phyloP scores from a whole-genome alignment of 2,113 vertebrate genomes.

The Podarcis muralis region DNA sequence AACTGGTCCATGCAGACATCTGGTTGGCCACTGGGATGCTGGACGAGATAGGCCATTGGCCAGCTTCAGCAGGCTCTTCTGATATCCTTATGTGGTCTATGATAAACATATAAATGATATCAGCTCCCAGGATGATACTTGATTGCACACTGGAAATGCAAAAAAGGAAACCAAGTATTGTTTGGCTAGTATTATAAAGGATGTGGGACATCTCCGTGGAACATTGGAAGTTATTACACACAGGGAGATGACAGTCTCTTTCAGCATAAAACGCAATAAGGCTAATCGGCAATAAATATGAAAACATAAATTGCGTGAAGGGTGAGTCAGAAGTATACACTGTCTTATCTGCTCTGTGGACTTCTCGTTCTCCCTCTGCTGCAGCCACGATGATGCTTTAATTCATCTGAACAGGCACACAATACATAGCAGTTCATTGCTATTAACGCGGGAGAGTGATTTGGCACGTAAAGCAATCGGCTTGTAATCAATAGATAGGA shows the following conservation, averaged over 20 bases:
- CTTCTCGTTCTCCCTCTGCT: background rate
- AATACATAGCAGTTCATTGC: background rate
- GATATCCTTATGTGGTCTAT: no score
- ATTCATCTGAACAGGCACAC: background rate
- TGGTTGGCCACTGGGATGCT: no score
- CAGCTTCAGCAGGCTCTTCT: no score
- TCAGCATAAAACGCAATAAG: constrained; percentile 14
- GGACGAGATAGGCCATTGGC: no score
- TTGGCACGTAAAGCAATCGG: background rate
- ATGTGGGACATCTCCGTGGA: background rate
- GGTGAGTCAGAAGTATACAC: background rate
- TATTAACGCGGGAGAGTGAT: background rate
- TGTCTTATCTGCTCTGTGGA: background rate
- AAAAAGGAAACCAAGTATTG: background rate
- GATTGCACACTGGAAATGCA: background rate
- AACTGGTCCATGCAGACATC: no score
- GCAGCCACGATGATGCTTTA: background rate
- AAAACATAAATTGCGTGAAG: background rate
- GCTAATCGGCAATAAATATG: background rate
- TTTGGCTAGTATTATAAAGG: background rate
- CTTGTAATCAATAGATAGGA: background rate
- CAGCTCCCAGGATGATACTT: background rate
- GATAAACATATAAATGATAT: background rate
- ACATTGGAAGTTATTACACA: background rate
- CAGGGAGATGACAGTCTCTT: background rate